Conservation (phyloP, 2,797 vertebrate genomes). For the Choloepus didactylus region DNA sequence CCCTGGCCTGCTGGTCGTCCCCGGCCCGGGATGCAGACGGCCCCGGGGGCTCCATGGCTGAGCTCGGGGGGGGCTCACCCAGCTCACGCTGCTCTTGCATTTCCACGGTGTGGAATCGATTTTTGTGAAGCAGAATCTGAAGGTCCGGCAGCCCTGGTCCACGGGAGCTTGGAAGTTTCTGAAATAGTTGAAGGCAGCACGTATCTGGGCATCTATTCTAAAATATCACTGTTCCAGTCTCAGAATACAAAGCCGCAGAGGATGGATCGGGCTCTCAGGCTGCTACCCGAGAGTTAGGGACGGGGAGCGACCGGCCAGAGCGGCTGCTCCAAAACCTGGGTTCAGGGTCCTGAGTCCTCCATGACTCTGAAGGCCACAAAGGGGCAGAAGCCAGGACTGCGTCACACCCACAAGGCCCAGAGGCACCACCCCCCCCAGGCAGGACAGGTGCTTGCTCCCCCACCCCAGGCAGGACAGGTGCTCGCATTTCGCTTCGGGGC, state of each 20-base stretch:
- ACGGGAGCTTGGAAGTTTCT: accelerated
- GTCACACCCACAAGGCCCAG: too few species aligned
- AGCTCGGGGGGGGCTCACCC: too few species aligned
- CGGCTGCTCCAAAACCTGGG: background rate
- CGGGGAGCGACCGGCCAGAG: background rate
- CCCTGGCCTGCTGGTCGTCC: too few species aligned
- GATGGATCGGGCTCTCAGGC: background rate
- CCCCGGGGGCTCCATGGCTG: too few species aligned
- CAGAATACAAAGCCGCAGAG: background rate
- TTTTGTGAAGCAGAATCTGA: background rate
- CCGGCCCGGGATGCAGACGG: too few species aligned
- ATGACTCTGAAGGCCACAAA: too few species aligned
- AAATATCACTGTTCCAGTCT: background rate
- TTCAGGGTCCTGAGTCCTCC: background rate
- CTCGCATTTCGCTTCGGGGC: background rate
- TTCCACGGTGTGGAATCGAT: background rate
- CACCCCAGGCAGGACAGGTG: too few species aligned
- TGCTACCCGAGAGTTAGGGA: background rate
- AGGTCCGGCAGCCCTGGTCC: accelerated
- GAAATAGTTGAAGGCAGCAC: background rate
- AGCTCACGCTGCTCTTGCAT: accelerated
- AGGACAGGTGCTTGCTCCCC: too few species aligned
- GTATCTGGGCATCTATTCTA: background rate
- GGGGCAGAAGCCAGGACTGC: too few species aligned
- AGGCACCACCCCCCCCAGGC: too few species aligned